These are phyloP conservation scores for Lerista edwardsae DNA, from an alignment of 2,797 vertebrate species.

Conservation along the genomic window DNA sequence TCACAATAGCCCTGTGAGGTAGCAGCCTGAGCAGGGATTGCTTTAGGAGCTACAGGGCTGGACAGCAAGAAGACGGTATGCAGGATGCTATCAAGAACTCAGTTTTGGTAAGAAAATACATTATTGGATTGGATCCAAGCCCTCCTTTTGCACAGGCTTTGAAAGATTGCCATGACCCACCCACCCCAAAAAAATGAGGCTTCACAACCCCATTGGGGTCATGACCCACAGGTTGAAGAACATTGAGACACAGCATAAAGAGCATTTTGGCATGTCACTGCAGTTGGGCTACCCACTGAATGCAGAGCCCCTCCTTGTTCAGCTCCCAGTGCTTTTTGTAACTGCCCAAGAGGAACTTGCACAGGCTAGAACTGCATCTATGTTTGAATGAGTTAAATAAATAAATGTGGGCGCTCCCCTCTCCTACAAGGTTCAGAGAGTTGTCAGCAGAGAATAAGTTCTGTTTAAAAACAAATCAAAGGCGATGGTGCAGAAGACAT, in stretches of 20 bases:
- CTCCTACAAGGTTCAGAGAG: neutral
- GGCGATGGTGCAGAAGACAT: neutral
- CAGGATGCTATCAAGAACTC: no score
- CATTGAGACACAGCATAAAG: neutral
- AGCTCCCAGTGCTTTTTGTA: neutral
- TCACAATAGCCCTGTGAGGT: no score
- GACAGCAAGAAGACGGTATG: no score
- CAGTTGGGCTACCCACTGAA: neutral
- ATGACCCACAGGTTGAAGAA: no score
- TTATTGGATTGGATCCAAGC: no score
- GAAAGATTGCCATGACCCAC: no score
- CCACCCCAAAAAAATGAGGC: no score
- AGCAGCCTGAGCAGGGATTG: no score
- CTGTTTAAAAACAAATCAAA: neutral
- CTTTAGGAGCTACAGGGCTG: no score
- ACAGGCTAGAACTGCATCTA: neutral
- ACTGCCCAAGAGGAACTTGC: neutral
- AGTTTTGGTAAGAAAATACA: no score
- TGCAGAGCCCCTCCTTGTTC: neutral
- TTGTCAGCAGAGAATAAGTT: neutral
- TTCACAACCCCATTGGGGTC: no score
- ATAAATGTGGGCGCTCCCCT: neutral
- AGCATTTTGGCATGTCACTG: neutral
- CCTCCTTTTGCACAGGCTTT: no score
- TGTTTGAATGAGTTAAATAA: slow-evolving; percentile 11